Base-by-base conservation (phyloP, 2,797 vertebrate species). In the Acrocephalus scirpaceus region DNA sequence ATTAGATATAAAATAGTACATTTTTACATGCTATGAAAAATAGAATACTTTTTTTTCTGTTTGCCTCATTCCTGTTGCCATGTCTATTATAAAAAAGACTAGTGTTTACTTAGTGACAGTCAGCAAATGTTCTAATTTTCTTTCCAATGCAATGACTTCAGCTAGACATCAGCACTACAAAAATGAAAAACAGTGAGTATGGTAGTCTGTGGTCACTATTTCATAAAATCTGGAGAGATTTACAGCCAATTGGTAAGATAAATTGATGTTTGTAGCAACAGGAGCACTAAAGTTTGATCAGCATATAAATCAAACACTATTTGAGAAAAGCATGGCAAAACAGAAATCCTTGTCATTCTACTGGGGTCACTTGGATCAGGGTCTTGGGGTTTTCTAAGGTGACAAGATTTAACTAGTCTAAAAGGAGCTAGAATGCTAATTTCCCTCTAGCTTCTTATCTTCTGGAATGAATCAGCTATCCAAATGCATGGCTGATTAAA, bases 401-500 rank as follows among this genome's bases (percentile, higher is more conserved):
- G 56, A 90, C 79, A 84, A 69, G 54, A 53, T 50, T 65, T 56
- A 87, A 45, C 34, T 73, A 75, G 91, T 47, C 30, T 90, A 76
- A 95, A 90, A 90, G 36, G n/a, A 93, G 38, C 6, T 32, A 38
- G 45, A 29, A 75, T 47, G 74, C 26, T 94, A 61, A 82, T 86
- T 95, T 75, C 62, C 47, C 64, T 78, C 51, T 36, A 85, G 42
- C 2, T 7, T 76, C 70, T 91, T 83, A 92, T 91, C 79, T 90
- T 61, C 62, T 61, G 62, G 30, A 79, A 90, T 73, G 50, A 93
- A 96, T 88, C 88, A 94, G 50, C 56, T 86, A 73, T 34, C 70
- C 51, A 90, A 84, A 92, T 53, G 30, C 48, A 84, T 2, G 11
- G 47, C 51, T 96, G 86, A 93, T 95, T 95, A 95, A 79, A 82